Percentiles rank a stretch among this genome's conserved stretches.
phyloP scores from a whole-genome alignment of 2,888 invertebrate species.

The Brachypalpus laphriformis region DNA sequence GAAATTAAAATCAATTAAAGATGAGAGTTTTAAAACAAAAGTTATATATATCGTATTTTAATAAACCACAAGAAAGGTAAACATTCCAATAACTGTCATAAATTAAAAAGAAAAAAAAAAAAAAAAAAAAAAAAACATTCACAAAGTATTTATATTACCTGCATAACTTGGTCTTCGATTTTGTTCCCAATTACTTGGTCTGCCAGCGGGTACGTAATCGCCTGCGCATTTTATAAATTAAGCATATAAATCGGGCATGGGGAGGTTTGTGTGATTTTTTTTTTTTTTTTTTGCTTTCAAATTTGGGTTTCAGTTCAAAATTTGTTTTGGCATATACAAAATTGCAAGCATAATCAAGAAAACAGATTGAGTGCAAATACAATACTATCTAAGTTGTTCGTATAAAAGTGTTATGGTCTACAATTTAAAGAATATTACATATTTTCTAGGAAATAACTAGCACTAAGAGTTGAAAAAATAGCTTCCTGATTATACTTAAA shows the following conservation, averaged over 20 bases:
- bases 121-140: constrained; percentile 27
- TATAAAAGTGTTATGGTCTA: not conserved
- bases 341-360: constrained; percentile 38
- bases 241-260: constrained; percentile 46
- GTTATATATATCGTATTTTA: constrained; percentile 2
- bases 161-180: constrained; percentile 89
- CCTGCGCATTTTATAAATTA: constrained; percentile 75
- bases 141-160: constrained; percentile 82
- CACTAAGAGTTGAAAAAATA: too few relatives aligned
- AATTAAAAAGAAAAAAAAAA: constrained; percentile 7
- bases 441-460: not conserved
- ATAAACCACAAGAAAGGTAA: constrained; percentile 18
- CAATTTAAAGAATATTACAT: not conserved
- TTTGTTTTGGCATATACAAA: constrained; percentile 27
- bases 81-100: constrained; percentile 26
- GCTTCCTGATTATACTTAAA: too few relatives aligned
- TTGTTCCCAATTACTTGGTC: constrained; percentile 93
- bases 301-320: constrained; percentile 12
- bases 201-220: constrained; percentile 88
- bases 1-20: not conserved
- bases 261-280: constrained; percentile 33
- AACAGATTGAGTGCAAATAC: constrained; percentile 21
- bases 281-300: constrained; percentile 12
- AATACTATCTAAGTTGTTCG: not conserved
- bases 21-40: not conserved